Evolutionary conservation across 2,888 invertebrate genomes (phyloP), one percentile per base, ranked within the genome.

Genomic region (Escarpia spicata): DNA sequence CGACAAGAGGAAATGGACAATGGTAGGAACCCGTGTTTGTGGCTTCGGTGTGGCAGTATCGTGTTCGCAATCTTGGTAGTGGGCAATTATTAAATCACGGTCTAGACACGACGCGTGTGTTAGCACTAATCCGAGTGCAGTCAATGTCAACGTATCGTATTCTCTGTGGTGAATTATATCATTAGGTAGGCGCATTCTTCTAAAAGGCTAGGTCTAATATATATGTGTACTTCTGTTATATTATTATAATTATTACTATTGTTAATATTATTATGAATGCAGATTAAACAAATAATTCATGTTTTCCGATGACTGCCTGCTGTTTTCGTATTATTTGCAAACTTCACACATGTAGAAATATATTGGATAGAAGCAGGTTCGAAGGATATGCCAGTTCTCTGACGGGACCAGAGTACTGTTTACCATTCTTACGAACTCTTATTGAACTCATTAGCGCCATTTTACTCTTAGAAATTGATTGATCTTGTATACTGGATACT

Each of bases 1-100:
- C 43, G 52, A 45, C 93, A 93, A 90, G 75, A 92, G 43, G 75
- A 75, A 26, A 75, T 75, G 75, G 75, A 19, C 26, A 75, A 75
- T 26, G 75, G 75, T 75, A 75, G 75, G 75, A 26, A 75, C 75
- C 3, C 19, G 75, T 19, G 75, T 75, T 3, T 75, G n/a, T 75
- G 75, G 75, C 75, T 75, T 75, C 75, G 75, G 75, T 26, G 6
- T 45, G 45, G 45, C 10, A 45, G 10, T 45, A 45, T 45, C 45
- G 45, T 52, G 9, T 52, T 9, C 15, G 52, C 75, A 75, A 19
- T 75, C 19, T 3, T 12, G 52, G 52, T 52, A 52, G 19, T 2
- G 3, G 26, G n/a, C 26, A 75, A 15, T 75, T 26, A 15, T 6
- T 26, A 75, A 75, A n/a, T 26, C 75, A 75, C 75, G 19, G 3